Conservation (phyloP, 2,888 invertebrate species). For the Miltochrista miniata region DNA sequence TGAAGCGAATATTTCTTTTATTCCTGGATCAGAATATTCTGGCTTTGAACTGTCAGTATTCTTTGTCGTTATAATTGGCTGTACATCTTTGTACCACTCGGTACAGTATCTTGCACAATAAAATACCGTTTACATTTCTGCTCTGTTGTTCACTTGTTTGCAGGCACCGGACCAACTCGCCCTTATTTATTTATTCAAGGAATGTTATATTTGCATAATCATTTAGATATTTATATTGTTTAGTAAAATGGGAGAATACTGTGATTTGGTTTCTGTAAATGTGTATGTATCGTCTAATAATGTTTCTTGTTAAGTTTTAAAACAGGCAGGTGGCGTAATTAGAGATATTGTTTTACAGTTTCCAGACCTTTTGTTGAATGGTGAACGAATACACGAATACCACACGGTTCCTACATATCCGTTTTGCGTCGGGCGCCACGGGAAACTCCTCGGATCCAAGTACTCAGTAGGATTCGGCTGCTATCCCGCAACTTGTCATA, state of each 20-base stretch:
- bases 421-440: no score
- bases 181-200: constrained; percentile 50
- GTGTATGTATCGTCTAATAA: no score
- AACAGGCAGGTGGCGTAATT: no score
- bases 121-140: constrained; percentile 66
- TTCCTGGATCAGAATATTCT: constrained; percentile 1
- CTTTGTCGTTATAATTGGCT: constrained; percentile 19
- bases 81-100: constrained; percentile 29
- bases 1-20: neutral
- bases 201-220: constrained; percentile 44
- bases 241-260: constrained; percentile 15
- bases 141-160: constrained; percentile 61
- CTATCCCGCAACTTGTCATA: no score
- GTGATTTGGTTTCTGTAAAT: neutral
- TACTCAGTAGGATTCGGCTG: no score
- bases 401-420: no score
- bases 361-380: no score
- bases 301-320: neutral
- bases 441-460: no score
- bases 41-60: neutral
- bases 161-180: constrained; percentile 35
- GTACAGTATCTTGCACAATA: constrained; percentile 59
- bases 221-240: constrained; percentile 30
- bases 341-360: neutral
- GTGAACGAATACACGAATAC: no score